phyloP scores from a whole-genome alignment of 2,797 vertebrate species.

The Rhabdomys pumilio region DNA sequence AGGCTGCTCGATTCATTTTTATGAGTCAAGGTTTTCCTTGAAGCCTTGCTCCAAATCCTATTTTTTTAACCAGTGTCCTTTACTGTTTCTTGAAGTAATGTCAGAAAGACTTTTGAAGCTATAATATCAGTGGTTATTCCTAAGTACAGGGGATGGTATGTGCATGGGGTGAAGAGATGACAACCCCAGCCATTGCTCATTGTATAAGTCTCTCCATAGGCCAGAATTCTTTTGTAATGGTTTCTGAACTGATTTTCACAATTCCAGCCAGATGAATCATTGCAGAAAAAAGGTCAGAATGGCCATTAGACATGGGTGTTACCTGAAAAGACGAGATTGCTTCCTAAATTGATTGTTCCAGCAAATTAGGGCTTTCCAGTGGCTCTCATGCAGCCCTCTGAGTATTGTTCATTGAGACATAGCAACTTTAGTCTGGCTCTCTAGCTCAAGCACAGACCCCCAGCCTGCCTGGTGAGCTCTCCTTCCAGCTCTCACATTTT shows the following conservation, averaged over 20 bases:
- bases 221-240: not conserved
- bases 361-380: not conserved
- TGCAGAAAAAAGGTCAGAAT: not conserved
- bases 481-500: not conserved
- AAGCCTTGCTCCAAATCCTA: not conserved
- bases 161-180: fast-evolving
- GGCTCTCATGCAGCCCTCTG: not conserved
- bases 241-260: not conserved
- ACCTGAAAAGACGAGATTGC: slow-evolving; percentile 21
- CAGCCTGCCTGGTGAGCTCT: not conserved
- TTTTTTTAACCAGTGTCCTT: not conserved
- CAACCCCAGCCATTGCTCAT: not conserved
- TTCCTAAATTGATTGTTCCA: slow-evolving; percentile 22
- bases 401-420: not conserved
- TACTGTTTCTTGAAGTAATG: not conserved
- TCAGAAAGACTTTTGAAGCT: not conserved
- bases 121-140: not conserved
- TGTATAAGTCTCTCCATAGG: not conserved
- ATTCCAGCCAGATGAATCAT: not conserved
- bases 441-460: not conserved
- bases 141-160: not conserved
- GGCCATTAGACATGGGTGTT: not conserved
- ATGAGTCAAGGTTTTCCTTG: not conserved
- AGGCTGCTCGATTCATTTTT: not conserved
- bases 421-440: not conserved